These are phyloP conservation scores for Campylorhamphus procurvoides DNA, from an alignment of 2,113 vertebrate genomes.

Conservation along the genomic window DNA sequence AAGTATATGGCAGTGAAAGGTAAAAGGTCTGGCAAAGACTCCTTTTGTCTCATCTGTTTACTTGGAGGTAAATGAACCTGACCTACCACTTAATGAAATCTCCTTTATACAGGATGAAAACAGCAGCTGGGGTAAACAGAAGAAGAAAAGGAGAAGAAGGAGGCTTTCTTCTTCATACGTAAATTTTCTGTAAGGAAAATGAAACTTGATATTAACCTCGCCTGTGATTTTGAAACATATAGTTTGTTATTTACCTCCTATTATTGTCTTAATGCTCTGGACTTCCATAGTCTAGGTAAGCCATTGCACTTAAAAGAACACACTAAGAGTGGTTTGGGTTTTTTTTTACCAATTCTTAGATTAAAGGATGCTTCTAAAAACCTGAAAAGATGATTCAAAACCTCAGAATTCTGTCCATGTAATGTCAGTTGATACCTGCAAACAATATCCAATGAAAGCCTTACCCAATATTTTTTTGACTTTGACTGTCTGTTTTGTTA, in stretches of 20 bases:
- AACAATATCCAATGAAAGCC: not conserved
- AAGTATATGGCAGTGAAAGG: not conserved
- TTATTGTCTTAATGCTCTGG: not conserved
- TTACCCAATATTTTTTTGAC: not conserved
- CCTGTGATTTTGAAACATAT: not conserved
- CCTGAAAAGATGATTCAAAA: not conserved
- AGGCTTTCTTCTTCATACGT: not conserved
- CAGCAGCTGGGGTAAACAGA: not conserved
- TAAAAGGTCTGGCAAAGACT: not conserved
- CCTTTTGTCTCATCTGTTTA: not conserved
- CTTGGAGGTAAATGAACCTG: not conserved
- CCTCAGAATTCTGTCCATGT: not conserved
- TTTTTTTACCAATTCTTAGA: not conserved
- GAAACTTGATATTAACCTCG: not conserved
- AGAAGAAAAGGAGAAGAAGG: not conserved
- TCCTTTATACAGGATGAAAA: not conserved
- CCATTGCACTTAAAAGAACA: not conserved
- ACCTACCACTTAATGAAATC: not conserved
- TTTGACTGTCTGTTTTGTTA: not conserved
- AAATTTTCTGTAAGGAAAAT: not conserved
- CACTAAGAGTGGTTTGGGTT: not conserved
- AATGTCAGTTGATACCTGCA: not conserved
- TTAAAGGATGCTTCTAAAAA: not conserved
- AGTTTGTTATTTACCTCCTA: not conserved
- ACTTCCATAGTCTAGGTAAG: not conserved